Evolutionary conservation across 2,888 invertebrate genomes (phyloP).

Genomic region (Agrotis ipsilon): DNA sequence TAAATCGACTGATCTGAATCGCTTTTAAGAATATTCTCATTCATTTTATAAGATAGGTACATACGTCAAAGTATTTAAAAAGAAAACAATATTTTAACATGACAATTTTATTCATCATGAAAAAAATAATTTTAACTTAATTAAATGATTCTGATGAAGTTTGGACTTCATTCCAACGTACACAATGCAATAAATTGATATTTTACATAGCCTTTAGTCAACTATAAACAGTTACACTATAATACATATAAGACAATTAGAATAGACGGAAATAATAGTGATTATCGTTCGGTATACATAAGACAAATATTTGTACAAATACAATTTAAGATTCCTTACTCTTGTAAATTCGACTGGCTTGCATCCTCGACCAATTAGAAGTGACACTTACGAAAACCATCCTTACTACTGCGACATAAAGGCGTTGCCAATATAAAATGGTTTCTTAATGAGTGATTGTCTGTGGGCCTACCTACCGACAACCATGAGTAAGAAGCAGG

Average conservation of each 20-base stretch:
- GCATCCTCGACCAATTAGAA: too few relatives aligned
- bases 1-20: too few relatives aligned
- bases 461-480: too few relatives aligned
- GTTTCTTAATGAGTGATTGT: too few relatives aligned
- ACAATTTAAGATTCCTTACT: neutral
- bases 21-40: too few relatives aligned
- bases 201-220: constrained; percentile 45
- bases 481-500: too few relatives aligned
- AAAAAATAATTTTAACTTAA: constrained; percentile 49
- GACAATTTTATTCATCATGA: constrained; percentile 59
- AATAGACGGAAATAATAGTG: constrained; percentile 2
- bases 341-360: too few relatives aligned
- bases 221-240: constrained; percentile 14
- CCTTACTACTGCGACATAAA: too few relatives aligned
- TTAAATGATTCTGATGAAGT: constrained; percentile 39
- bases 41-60: too few relatives aligned
- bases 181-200: constrained; percentile 34
- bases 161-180: constrained; percentile 24
- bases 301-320: neutral
- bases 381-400: too few relatives aligned
- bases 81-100: constrained; percentile 24
- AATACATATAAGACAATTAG: constrained; percentile 10
- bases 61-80: too few relatives aligned
- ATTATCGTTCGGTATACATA: constrained; percentile 6
- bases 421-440: too few relatives aligned